A percentile compares a stretch with the other conserved stretches of the same genome.
These are phyloP conservation scores for Teleiodes luculella DNA, from an alignment of 2,888 invertebrate genomes.

Conservation along the genomic window DNA sequence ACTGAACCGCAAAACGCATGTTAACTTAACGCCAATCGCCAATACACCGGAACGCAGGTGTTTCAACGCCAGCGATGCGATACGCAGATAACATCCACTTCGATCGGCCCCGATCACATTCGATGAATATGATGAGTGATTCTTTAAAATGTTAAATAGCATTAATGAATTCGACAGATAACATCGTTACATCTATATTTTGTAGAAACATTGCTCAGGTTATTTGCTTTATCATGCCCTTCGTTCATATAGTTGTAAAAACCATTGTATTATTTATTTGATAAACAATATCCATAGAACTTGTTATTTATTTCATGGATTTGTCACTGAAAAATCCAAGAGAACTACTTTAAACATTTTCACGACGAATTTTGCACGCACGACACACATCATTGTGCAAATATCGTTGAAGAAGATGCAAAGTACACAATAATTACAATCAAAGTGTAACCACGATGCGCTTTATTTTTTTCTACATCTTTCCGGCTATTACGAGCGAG, in stretches of 20 bases:
- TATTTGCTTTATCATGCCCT: background rate
- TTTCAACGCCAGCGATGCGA: constrained; percentile 8
- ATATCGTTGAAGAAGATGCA: background rate
- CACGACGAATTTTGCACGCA: no score
- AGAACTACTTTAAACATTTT: no score
- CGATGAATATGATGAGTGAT: constrained; percentile 10
- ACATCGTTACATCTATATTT: background rate
- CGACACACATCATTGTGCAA: no score
- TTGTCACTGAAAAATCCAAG: no score
- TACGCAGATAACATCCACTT: background rate
- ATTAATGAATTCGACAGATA: background rate
- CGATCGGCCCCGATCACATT: constrained; percentile 6
- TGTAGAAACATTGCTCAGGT: background rate
- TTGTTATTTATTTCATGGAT: no score
- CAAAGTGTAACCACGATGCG: constrained; percentile 14
- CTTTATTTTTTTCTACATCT: constrained; percentile 18
- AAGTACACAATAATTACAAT: constrained; percentile 7
- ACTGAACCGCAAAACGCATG: constrained; percentile 3
- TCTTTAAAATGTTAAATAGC: background rate
- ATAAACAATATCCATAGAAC: no score
- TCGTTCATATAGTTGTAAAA: background rate
- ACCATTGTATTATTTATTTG: no score
- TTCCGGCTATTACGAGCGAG: constrained; percentile 23
- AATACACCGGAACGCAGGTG: constrained; percentile 54
- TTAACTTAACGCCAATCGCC: constrained; percentile 21